phyloP scores from a whole-genome alignment of 2,888 invertebrate species.

The Drosophila algonquin region DNA sequence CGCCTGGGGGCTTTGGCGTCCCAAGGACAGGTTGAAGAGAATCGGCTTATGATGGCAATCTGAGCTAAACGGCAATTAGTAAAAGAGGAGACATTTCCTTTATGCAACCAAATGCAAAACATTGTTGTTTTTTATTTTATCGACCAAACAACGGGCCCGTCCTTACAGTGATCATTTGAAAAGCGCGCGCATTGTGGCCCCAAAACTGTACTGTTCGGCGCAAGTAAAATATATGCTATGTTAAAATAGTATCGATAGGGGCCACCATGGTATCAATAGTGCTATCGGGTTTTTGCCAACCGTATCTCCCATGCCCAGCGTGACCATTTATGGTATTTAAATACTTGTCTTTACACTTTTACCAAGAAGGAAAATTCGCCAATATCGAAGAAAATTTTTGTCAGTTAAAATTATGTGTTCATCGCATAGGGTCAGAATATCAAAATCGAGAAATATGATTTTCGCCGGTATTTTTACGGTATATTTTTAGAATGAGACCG shows the following conservation, averaged over 20 bases:
- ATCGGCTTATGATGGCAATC: background rate
- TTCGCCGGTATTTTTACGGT: too few species aligned
- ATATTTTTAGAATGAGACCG: too few species aligned
- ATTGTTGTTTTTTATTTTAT: constrained; percentile 44
- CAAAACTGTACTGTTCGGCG: background rate
- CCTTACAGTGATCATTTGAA: background rate
- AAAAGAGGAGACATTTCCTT: constrained; percentile 32
- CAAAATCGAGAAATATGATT: too few species aligned
- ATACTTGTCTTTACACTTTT: too few species aligned
- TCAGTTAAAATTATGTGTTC: too few species aligned
- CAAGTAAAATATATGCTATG: background rate
- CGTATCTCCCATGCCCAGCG: too few species aligned
- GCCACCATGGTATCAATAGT: too few species aligned
- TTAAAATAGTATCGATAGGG: background rate
- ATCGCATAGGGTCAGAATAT: too few species aligned
- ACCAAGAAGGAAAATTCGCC: too few species aligned
- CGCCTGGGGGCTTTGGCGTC: background rate
- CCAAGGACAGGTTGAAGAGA: background rate
- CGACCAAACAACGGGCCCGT: constrained; percentile 57
- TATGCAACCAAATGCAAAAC: constrained; percentile 15
- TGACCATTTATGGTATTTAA: too few species aligned
- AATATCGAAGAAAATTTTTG: too few species aligned
- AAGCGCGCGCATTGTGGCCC: constrained; percentile 2
- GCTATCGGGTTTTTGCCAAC: too few species aligned
- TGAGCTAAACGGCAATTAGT: constrained; percentile 51